These are phyloP conservation scores for Pelodiscus sinensis DNA, from an alignment of 2,113 vertebrate genomes.

Conservation along the genomic window DNA sequence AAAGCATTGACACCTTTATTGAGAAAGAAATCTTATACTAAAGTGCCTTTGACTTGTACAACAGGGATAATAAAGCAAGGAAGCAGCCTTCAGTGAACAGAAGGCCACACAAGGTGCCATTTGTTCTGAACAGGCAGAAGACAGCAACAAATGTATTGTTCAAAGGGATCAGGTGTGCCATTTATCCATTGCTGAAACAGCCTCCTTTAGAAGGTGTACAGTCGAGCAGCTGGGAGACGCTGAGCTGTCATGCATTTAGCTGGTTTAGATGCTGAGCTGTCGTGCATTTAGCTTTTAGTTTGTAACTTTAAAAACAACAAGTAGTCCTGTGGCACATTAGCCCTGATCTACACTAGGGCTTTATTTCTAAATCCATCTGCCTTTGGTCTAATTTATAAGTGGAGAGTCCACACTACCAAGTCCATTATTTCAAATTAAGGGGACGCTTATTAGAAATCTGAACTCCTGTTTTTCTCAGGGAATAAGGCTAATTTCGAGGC, in stretches of 20 bases:
- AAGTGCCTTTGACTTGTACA: neutral
- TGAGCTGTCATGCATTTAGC: neutral
- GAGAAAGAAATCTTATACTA: neutral
- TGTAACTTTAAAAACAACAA: too few relatives aligned
- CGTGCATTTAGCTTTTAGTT: too few relatives aligned
- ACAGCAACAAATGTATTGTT: neutral
- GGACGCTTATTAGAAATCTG: too few relatives aligned
- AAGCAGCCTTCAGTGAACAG: neutral
- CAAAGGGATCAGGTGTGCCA: neutral
- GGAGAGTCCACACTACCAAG: too few relatives aligned
- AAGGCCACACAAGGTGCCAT: neutral
- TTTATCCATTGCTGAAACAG: neutral
- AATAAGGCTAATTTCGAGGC: too few relatives aligned
- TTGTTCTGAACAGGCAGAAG: neutral
- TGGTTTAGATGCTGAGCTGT: neutral
- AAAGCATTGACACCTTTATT: neutral
- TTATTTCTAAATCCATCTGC: too few relatives aligned
- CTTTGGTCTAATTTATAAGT: too few relatives aligned
- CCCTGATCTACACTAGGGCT: too few relatives aligned
- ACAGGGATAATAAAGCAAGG: neutral
- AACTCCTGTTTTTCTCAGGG: too few relatives aligned
- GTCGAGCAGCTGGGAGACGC: neutral
- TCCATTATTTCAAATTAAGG: too few relatives aligned
- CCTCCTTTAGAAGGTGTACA: neutral
- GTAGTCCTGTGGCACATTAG: too few relatives aligned